Evolutionary conservation across 2,797 vertebrate species (phyloP).

Genomic region (Semaprochilodus insignis): DNA sequence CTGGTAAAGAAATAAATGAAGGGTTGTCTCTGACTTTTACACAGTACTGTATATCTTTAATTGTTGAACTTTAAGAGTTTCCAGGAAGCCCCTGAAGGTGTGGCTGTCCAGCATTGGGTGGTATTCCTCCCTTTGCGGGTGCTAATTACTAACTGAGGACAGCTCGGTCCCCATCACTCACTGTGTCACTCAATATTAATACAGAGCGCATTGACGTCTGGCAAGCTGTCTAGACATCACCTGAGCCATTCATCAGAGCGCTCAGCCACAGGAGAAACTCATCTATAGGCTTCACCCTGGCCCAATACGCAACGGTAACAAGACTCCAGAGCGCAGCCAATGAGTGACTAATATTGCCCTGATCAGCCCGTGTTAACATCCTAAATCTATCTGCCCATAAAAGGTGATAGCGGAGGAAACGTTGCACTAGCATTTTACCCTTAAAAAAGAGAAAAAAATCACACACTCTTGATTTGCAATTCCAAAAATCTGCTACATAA

Average conservation of each 20-base stretch:
- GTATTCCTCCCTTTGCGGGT: conserved; percentile 51
- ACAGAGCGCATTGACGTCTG: conserved; percentile 54
- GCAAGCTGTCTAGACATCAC: conserved; percentile 58
- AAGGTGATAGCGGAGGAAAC: conserved; percentile 74
- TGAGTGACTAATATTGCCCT: conserved; percentile 64
- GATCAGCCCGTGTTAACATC: conserved; percentile 83
- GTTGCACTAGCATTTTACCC: conserved; percentile 68
- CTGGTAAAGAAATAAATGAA: too few species aligned
- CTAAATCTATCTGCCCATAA: conserved; percentile 78
- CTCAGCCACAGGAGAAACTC: conserved; percentile 27
- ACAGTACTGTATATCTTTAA: neutral
- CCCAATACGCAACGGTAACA: conserved; percentile 44
- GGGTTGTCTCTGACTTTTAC: too few species aligned
- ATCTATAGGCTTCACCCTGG: conserved; percentile 33
- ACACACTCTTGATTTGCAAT: conserved; percentile 78
- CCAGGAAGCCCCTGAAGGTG: conserved; percentile 22
- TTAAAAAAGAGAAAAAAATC: conserved; percentile 62
- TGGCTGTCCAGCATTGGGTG: conserved; percentile 35
- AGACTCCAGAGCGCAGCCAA: conserved; percentile 50
- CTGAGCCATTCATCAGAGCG: conserved; percentile 57
- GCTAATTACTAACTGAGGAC: conserved; percentile 63
- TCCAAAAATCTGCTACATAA: conserved; percentile 80
- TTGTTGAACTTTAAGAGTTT: neutral
- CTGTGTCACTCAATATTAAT: conserved; percentile 60
- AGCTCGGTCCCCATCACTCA: conserved; percentile 55